phyloP scores from a whole-genome alignment of 2,113 vertebrate species.

The Mastomys natalensis region DNA sequence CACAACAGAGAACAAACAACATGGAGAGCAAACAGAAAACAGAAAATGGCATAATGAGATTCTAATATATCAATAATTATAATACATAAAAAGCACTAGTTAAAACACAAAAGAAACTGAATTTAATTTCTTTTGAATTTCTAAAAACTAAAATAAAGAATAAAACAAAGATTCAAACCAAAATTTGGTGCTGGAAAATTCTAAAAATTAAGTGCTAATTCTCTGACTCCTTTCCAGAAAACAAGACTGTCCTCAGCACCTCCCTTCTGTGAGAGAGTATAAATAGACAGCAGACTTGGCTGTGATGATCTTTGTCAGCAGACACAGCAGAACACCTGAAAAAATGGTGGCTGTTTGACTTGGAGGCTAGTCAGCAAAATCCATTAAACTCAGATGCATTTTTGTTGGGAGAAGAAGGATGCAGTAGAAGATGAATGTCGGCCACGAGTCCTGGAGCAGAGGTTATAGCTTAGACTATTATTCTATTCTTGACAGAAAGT shows the following conservation, averaged over 20 bases:
- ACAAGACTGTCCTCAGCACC: too few species aligned
- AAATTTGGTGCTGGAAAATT: background rate
- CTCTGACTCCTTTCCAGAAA: background rate
- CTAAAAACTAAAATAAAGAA: background rate
- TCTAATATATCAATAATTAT: background rate
- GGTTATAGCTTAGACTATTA: too few species aligned
- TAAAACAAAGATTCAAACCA: background rate
- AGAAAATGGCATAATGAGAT: background rate
- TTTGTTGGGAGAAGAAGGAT: background rate
- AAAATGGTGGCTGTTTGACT: background rate
- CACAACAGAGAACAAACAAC: background rate
- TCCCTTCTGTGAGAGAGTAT: background rate
- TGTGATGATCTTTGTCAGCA: background rate
- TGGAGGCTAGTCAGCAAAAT: background rate
- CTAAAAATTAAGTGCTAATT: background rate
- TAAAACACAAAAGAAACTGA: conserved; percentile 12
- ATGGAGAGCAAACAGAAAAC: background rate
- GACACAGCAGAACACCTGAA: background rate
- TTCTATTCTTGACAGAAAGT: background rate
- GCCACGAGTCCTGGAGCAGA: background rate
- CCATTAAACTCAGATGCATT: background rate
- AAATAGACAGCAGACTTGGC: background rate
- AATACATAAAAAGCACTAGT: conserved; percentile 4
- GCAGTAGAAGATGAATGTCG: background rate
- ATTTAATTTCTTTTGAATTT: conserved; percentile 25